Evolutionary conservation across 1,140 invertebrate species (phyloP).

Genomic region (Nylanderia fulva): DNA sequence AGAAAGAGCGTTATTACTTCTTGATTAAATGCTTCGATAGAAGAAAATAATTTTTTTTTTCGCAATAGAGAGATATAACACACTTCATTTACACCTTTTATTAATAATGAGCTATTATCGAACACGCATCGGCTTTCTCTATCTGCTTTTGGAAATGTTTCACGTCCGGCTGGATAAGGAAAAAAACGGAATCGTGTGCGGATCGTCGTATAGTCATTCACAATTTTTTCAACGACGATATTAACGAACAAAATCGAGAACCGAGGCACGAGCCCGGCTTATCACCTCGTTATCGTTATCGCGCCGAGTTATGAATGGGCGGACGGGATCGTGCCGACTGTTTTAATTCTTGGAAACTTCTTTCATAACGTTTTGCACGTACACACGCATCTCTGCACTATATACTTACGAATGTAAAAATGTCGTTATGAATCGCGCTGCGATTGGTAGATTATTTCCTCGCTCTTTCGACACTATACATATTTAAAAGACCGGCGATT

Average conservation of each 20-base stretch:
- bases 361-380: slow-evolving; percentile 6
- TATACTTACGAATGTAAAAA: not conserved
- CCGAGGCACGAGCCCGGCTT: slow-evolving; percentile 58
- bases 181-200: not conserved
- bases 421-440: not conserved
- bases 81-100: not conserved
- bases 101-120: too few species aligned
- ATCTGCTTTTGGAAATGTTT: slow-evolving; percentile 3
- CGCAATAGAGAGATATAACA: not conserved
- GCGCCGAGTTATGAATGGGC: slow-evolving; percentile 76
- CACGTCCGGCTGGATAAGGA: not conserved
- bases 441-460: slow-evolving; percentile 21
- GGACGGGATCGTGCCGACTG: slow-evolving; percentile 66
- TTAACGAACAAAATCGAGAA: slow-evolving; percentile 16
- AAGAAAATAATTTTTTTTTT: not conserved
- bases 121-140: not conserved
- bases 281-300: slow-evolving; percentile 70
- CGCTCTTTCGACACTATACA: not conserved
- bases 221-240: slow-evolving; percentile 15
- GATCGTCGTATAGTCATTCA: slow-evolving; percentile 1
- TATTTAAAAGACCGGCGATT: slow-evolving; percentile 22
- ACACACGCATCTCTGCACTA: not conserved
- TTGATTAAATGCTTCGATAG: not conserved
- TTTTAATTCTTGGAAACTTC: slow-evolving; percentile 20
- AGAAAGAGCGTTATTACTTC: not conserved